Percentiles rank a stretch among this genome's conserved stretches.
phyloP scores from a whole-genome alignment of 2,888 invertebrate genomes.

The Eumacrocentrus americanus region DNA sequence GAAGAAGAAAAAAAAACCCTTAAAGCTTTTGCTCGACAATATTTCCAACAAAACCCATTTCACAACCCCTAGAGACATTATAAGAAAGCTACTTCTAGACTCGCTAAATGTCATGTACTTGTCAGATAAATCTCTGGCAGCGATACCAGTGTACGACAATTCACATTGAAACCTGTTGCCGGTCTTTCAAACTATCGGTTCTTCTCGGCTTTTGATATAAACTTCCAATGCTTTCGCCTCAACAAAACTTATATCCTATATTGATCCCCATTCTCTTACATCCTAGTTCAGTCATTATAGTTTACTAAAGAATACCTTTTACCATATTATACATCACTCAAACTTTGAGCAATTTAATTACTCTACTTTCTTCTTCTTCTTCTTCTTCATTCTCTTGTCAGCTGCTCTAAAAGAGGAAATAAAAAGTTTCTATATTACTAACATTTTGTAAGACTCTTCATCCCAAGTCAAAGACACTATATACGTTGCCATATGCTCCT shows the following conservation, averaged over 20 bases:
- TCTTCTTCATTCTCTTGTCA: no score
- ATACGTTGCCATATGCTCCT: no score
- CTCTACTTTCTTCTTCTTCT: not conserved
- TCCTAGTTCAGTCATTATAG: not conserved
- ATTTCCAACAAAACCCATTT: not conserved
- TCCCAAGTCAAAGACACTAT: no score
- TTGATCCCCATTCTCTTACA: not conserved
- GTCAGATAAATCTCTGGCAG: no score
- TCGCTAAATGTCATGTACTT: no score
- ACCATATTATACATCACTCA: no score
- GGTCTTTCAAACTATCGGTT: constrained; percentile 11
- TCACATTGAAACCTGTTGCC: constrained; percentile 27
- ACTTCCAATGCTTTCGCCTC: not conserved
- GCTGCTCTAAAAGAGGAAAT: no score
- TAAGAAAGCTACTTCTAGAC: no score
- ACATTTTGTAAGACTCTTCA: not conserved
- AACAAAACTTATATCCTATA: not conserved
- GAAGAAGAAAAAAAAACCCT: not conserved
- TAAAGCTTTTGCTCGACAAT: not conserved
- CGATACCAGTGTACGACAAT: not conserved
- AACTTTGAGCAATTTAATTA: constrained; percentile 4
- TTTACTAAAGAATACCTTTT: no score
- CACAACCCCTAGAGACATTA: not conserved
- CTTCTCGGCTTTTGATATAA: not conserved
- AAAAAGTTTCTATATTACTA: not conserved